Evolutionary conservation across 2,888 invertebrate species (phyloP), one percentile per base, ranked within the genome.

Genomic region (Pandemis heparana): DNA sequence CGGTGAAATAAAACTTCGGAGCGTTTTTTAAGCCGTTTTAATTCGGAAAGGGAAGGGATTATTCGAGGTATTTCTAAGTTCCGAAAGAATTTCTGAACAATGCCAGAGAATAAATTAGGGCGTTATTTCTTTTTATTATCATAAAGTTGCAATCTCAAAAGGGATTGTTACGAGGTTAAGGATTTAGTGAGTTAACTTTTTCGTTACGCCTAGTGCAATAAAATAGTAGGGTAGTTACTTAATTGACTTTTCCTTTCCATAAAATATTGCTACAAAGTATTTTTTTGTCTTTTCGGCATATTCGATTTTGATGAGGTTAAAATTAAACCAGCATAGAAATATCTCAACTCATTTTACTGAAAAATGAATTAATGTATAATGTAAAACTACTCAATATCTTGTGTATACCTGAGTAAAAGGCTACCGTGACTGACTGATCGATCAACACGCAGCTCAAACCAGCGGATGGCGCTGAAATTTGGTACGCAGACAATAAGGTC

Each of bases 1-100:
- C 77, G 78, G 77, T 76, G 39, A 77, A 81, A 78, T 76, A 76
- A 83, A 84, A 83, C 77, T 83, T 81, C 70, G 53, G 60, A 81
- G 81, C 77, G 82, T 78, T 82, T 82, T 81, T 82, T 83, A 82
- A 83, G 82, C 78, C 75, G 73, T 80, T 83, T 82, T 81, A 79
- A 82, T 83, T 79, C 78, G 78, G 59, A 63, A 69, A 70, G 65
- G 59, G 68, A 69, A 70, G 65, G 68, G 48, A 68, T 56, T 70
- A 62, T 63, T 56, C 63, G 16, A 73, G 68, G 64, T 73, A 70
- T 70, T 61, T 65, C 32, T 61, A 65, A 70, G 69, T 74, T 74
- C 32, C 60, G 48, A 53, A 74, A 65, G 70, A 70, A 74, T 74
- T 74, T 65, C 12, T 70, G 48, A 70, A 65, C 60, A 43, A 70